Evolutionary conservation across 2,113 vertebrate genomes (phyloP).

Genomic region (Eretmochelys imbricata): DNA sequence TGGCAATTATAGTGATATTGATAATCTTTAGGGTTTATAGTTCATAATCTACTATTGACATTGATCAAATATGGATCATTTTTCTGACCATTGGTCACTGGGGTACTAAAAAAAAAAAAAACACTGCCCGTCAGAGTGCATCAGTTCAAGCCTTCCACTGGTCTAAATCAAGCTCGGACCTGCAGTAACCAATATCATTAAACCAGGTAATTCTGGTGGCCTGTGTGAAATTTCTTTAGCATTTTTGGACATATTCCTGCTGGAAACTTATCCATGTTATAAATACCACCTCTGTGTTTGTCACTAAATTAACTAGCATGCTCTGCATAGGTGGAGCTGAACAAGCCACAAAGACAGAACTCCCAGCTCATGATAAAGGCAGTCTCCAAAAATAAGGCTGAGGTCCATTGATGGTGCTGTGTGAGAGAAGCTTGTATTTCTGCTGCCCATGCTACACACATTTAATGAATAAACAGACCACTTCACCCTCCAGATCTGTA

Average conservation of each 20-base stretch:
- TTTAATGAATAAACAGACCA: background rate
- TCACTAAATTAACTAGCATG: background rate
- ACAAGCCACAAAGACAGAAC: rapidly evolving
- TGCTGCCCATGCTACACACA: background rate
- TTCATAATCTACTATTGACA: background rate
- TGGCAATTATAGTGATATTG: background rate
- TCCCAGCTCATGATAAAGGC: background rate
- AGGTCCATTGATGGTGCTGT: background rate
- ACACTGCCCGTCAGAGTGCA: background rate
- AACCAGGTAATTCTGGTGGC: background rate
- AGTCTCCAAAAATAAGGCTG: background rate
- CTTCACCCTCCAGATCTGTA: background rate
- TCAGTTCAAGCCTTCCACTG: background rate
- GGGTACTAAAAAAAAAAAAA: background rate
- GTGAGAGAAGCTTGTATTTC: background rate
- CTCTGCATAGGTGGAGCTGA: background rate
- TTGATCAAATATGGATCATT: background rate
- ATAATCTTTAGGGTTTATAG: background rate
- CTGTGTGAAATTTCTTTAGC: background rate
- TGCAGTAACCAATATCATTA: background rate
- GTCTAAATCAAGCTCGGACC: background rate
- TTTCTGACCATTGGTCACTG: background rate
- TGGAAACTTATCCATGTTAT: background rate
- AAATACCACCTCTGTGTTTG: background rate
- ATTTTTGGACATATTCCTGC: background rate